These are phyloP conservation scores for Lamprologus callipterus DNA, from an alignment of 2,113 vertebrate species.

Conservation along the genomic window DNA sequence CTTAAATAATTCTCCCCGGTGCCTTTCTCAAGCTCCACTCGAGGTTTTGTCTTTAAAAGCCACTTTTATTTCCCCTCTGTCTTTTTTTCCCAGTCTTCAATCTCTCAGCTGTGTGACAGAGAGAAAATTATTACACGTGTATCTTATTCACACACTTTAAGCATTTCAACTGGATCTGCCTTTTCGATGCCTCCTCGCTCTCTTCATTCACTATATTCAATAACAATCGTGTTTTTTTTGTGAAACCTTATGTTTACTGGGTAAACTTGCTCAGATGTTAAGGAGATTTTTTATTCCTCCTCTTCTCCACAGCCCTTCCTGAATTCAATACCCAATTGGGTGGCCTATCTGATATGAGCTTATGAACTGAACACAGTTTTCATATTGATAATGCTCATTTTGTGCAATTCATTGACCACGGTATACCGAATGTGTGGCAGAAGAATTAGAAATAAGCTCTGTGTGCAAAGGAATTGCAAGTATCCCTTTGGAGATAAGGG, in stretches of 20 bases:
- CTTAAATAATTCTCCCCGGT: neutral
- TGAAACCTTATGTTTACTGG: neutral
- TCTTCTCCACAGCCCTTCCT: neutral
- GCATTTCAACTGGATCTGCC: neutral
- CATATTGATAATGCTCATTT: neutral
- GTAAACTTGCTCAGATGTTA: slow-evolving; percentile 8
- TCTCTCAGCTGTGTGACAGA: neutral
- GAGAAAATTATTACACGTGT: neutral
- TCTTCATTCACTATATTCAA: neutral
- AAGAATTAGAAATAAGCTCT: neutral
- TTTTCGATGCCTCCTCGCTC: neutral
- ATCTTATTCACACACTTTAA: neutral
- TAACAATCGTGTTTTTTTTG: neutral
- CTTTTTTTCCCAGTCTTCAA: neutral
- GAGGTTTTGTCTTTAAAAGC: slow-evolving; percentile 12
- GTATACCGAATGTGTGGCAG: neutral
- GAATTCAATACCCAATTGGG: slow-evolving; percentile 10
- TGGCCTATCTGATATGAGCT: neutral
- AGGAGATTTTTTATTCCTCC: neutral
- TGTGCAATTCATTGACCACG: neutral
- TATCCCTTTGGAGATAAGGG: neutral
- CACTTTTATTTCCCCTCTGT: neutral
- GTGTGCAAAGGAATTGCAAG: neutral
- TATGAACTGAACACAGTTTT: slow-evolving; percentile 12
- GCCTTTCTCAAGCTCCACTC: neutral